These are phyloP conservation scores for Psephotus haematonotus DNA, from an alignment of 2,113 vertebrate genomes.

Conservation along the genomic window DNA sequence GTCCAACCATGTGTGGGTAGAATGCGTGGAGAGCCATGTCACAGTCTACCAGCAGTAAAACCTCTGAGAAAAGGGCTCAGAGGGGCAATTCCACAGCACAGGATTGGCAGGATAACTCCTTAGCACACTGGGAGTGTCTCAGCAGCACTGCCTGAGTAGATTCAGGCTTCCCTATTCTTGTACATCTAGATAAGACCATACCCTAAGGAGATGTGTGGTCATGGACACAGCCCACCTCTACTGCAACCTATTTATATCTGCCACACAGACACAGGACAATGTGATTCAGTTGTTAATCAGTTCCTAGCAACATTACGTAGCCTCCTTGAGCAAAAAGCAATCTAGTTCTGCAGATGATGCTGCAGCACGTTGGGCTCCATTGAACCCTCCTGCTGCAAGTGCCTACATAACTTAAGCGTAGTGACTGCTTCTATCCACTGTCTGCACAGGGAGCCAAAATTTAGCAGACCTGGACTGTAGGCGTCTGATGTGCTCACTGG, in stretches of 20 bases:
- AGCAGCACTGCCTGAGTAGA: background rate
- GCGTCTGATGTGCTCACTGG: background rate
- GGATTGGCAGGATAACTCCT: background rate
- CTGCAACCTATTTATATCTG: conserved; percentile 29
- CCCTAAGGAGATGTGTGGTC: background rate
- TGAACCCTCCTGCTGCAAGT: background rate
- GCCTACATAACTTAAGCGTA: background rate
- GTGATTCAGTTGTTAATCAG: conserved; percentile 30
- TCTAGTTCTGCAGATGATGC: background rate
- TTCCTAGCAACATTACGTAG: background rate
- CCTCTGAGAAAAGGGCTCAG: background rate
- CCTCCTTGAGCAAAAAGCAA: background rate
- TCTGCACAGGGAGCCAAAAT: background rate
- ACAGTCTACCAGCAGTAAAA: background rate
- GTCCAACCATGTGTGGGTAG: background rate
- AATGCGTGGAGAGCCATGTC: background rate
- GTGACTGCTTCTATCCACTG: background rate
- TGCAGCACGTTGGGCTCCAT: background rate
- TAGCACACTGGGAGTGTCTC: background rate
- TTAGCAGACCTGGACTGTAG: background rate
- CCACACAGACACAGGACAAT: background rate
- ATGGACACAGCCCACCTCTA: background rate
- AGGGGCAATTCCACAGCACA: background rate
- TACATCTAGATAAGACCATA: background rate
- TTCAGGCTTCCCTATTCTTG: background rate